A percentile compares a stretch with the other conserved stretches of the same genome.
Conservation (phyloP, 1,140 invertebrate genomes). For the Oreohelix idahoensis region DNA sequence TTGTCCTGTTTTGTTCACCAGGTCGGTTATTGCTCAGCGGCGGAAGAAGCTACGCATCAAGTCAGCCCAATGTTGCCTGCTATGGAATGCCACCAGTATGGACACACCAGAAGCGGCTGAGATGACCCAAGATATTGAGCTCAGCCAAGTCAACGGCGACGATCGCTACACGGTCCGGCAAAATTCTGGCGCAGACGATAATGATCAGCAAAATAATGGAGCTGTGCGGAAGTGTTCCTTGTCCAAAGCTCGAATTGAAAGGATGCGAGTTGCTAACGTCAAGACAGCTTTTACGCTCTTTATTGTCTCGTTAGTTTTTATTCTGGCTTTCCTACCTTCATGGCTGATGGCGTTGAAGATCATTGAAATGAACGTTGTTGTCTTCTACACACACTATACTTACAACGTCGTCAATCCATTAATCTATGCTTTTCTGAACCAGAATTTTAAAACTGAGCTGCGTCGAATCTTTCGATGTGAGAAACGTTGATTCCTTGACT, state of each 20-base stretch:
- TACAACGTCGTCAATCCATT: slow-evolving; percentile 73
- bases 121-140: slow-evolving; percentile 48
- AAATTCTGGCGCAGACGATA: slow-evolving; percentile 26
- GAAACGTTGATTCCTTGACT: slow-evolving; percentile 17
- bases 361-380: slow-evolving; percentile 59
- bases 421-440: slow-evolving; percentile 72
- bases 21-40: slow-evolving; percentile 51
- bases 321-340: slow-evolving; percentile 65
- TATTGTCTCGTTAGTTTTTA: slow-evolving; percentile 67
- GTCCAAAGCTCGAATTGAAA: slow-evolving; percentile 48
- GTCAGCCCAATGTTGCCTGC: slow-evolving; percentile 45
- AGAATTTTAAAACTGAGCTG: slow-evolving; percentile 68
- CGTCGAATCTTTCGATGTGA: slow-evolving; percentile 58
- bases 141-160: slow-evolving; percentile 49
- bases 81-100: slow-evolving; percentile 39
- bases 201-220: slow-evolving; percentile 34
- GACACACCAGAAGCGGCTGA: slow-evolving; percentile 37
- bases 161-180: slow-evolving; percentile 22
- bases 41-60: slow-evolving; percentile 49
- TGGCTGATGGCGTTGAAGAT: slow-evolving; percentile 63
- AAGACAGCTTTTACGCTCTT: slow-evolving; percentile 70
- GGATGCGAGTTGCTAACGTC: slow-evolving; percentile 62
- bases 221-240: slow-evolving; percentile 24
- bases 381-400: slow-evolving; percentile 70
- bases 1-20: too few relatives aligned